Base-by-base conservation (phyloP, 2,797 vertebrate genomes). In the Rhynchonycteris naso region DNA sequence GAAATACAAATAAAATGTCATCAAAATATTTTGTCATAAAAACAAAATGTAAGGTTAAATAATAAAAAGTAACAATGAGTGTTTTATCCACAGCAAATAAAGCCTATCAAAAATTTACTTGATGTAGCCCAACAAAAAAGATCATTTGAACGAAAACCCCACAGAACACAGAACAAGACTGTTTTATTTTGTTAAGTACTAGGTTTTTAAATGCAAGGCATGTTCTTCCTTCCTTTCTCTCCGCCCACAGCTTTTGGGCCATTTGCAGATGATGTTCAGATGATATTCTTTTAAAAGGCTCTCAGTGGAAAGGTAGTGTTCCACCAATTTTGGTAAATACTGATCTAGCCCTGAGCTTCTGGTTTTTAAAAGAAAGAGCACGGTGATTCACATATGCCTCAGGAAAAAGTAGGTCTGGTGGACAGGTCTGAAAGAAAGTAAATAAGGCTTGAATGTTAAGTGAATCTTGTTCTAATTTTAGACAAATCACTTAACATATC, bases 311-410 rank as follows among this genome's bases (percentile, higher is more conserved):
- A 95, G 81, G 58, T 2, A 76, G 69, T 94, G 69, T 90, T 90
- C 66, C 71, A 75, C 58, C 50, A 59, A 38, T 92, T 93, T 87
- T 69, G 88, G 91, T 63, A 94, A 97, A 90, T 89, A 94, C 5
- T 75, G 30, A 89, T 90, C 35, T 65, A 92, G 72, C 35, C 75
- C 65, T 93, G 56, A 95, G 81, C 84, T 86, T 96, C 65, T 96
- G 93, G 95, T 87, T 91, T 96, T 91, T 95, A 50, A 85, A 89
- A 89, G 92, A 92, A 95, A 95, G 93, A 92, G 90, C 66, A 75
- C 93, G 82, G 96, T 97, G 96, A 95, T 81, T 97, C 95, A 96
- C 65, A 92, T 5, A 66, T 19, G n/a, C 86, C 93, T 85, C 72
- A 92, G 68, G 90, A 90, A 97, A 96, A 94, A 93, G 88, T 76